These are phyloP conservation scores for Hemithea aestivaria DNA, from an alignment of 2,888 invertebrate species.

Conservation along the genomic window DNA sequence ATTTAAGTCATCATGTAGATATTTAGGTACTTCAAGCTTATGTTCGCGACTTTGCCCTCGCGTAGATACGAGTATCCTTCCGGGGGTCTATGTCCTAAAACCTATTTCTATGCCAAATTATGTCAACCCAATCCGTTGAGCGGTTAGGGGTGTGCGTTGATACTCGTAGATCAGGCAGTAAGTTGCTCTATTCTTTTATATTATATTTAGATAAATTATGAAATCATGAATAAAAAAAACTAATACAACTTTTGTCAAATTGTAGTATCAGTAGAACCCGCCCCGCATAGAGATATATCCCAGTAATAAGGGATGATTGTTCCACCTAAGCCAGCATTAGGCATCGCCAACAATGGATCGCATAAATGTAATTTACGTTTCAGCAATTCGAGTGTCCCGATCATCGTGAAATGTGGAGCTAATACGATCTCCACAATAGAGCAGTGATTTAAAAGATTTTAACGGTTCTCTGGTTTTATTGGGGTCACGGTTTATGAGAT, in stretches of 20 bases:
- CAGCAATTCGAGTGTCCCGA: conserved; percentile 22
- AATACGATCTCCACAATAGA: conserved; percentile 25
- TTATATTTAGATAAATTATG: no score
- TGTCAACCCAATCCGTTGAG: no score
- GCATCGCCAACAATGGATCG: conserved; percentile 32
- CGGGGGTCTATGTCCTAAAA: no score
- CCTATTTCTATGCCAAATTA: no score
- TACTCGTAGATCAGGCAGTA: no score
- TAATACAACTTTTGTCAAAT: conserved; percentile 1
- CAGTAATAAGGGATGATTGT: conserved; percentile 43
- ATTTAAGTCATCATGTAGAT: no score
- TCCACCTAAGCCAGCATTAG: conserved; percentile 35
- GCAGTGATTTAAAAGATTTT: conserved; percentile 20
- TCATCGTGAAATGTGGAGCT: conserved; percentile 28
- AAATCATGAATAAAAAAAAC: no score
- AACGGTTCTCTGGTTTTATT: conserved; percentile 16
- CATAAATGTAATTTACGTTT: conserved; percentile 30
- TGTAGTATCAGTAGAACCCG: not conserved
- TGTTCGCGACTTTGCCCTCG: no score
- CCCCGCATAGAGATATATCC: conserved; percentile 29
- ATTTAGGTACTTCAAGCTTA: no score
- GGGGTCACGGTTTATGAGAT: conserved; percentile 10
- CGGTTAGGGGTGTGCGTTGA: no score
- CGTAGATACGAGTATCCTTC: no score
- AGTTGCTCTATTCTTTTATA: no score